These are phyloP conservation scores for Tursiops truncatus DNA, from an alignment of 2,113 vertebrate species.

Conservation along the genomic window DNA sequence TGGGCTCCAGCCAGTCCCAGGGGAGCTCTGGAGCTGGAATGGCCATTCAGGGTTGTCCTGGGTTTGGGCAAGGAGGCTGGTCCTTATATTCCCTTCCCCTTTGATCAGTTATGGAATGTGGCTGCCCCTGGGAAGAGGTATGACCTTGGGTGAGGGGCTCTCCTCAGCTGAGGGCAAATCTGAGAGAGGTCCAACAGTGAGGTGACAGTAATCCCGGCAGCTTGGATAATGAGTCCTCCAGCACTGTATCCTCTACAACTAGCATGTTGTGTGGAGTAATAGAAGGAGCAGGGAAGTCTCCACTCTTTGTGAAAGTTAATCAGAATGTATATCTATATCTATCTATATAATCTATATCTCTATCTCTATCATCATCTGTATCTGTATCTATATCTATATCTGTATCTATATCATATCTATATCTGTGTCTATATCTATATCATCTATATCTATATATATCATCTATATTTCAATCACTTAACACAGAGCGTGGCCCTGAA, in stretches of 20 bases:
- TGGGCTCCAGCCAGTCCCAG: background rate
- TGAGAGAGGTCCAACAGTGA: background rate
- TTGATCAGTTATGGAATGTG: background rate
- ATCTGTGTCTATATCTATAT: no score
- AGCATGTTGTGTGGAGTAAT: no score
- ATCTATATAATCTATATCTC: no score
- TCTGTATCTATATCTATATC: no score
- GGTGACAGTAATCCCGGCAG: background rate
- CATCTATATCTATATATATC: no score
- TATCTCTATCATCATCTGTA: no score
- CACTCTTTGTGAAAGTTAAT: background rate
- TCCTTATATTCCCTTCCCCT: rapidly evolving
- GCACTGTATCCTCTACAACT: no score
- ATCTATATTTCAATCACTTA: background rate
- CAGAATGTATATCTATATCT: background rate
- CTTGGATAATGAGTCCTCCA: background rate
- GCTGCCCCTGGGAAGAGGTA: background rate
- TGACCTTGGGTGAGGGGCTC: background rate
- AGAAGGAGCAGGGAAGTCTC: background rate
- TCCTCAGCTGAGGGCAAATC: background rate
- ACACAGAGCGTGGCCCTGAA: background rate
- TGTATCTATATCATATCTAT: no score
- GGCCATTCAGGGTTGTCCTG: background rate
- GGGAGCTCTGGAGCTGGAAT: background rate
- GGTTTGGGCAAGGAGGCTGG: background rate